Conservation (phyloP, 1,140 invertebrate genomes). For the Popillia japonica region DNA sequence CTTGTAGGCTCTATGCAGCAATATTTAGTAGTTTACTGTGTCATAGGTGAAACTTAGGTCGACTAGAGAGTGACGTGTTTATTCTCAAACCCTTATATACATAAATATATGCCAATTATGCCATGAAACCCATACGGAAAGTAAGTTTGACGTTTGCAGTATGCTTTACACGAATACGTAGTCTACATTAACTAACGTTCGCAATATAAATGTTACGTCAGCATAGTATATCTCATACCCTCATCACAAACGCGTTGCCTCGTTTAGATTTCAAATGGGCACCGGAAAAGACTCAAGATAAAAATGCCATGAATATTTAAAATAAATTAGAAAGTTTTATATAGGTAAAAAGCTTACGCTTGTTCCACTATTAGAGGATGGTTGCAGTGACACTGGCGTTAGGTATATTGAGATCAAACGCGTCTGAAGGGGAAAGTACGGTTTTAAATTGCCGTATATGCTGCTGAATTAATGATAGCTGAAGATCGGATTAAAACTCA, state of each 20-base stretch:
- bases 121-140: too few relatives aligned
- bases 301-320: constrained; percentile 42
- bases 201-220: not conserved
- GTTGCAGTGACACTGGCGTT: not conserved
- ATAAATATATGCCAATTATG: too few relatives aligned
- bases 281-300: constrained; percentile 41
- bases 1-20: too few relatives aligned
- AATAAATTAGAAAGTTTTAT: constrained; percentile 42
- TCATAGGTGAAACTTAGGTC: not conserved
- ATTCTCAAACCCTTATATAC: too few relatives aligned
- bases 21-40: not conserved
- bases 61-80: too few relatives aligned
- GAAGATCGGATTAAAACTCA: constrained; percentile 43
- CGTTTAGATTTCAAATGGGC: constrained; percentile 12
- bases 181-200: not conserved
- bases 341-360: constrained; percentile 40
- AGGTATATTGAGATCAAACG: constrained; percentile 18
- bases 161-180: too few relatives aligned
- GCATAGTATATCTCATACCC: constrained; percentile 28
- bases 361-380: constrained; percentile 37
- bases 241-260: constrained; percentile 39
- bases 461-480: constrained; percentile 44
- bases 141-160: too few relatives aligned
- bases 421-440: not conserved
- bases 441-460: constrained; percentile 43